Conservation (phyloP, 2,797 vertebrate genomes). For the Emys orbicularis region DNA sequence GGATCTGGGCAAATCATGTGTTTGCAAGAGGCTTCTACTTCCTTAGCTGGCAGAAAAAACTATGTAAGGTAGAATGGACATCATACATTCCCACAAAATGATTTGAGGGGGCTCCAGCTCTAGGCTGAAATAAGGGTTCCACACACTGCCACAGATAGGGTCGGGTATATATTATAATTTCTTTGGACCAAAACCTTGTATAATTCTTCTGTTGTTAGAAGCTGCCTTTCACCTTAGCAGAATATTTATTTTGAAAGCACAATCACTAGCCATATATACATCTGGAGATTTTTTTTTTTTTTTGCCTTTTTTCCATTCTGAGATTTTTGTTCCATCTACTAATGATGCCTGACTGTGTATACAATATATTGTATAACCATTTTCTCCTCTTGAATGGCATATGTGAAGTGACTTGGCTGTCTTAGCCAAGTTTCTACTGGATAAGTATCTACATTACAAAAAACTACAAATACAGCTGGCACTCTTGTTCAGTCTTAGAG, state of each 20-base stretch:
- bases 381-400: background rate
- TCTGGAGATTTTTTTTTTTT: background rate
- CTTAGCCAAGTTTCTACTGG: background rate
- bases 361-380: background rate
- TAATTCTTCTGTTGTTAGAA: constrained; percentile 19
- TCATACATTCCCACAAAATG: background rate
- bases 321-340: background rate
- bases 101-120: background rate
- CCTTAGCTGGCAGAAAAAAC: constrained; percentile 7
- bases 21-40: background rate
- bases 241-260: background rate
- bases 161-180: background rate
- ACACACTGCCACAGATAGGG: background rate
- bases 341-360: background rate
- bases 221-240: background rate
- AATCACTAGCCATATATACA: background rate
- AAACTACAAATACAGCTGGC: background rate
- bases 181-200: fast-evolving
- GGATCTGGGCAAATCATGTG: fast-evolving
- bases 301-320: background rate
- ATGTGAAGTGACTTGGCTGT: background rate
- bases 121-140: background rate
- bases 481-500: background rate
- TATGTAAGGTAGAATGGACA: background rate
- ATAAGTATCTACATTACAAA: background rate